Base-by-base conservation (phyloP, 2,888 invertebrate species). In the Epistrophe grossulariae region DNA sequence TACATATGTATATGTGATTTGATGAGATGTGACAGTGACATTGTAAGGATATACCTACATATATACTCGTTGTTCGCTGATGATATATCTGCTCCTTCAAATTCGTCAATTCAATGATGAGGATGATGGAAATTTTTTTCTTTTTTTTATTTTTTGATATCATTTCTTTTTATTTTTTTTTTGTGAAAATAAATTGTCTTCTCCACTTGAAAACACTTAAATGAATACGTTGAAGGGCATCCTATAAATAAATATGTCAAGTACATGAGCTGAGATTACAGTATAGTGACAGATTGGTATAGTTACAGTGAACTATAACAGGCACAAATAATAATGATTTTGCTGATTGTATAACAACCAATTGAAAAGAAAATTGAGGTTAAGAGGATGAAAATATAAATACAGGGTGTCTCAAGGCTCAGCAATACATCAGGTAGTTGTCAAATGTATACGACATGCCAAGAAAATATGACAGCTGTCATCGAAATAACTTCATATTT, bases 241-340 rank as follows among this genome's bases (percentile, higher is more conserved):
- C 9, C 66, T 38, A 62, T 68, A 73, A 79, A 73, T 43, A 60
- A 19, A 35, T 76, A 71, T 76, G 81, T 76, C 81, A 77, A 81
- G 71, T 71, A 40, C 48, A 74, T 66, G 9, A 50, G 50, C 17
- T 48, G 48, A 45, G 66, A 45, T 31, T 45, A 45, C 31, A 48
- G 15, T 55, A 64, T 17, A 28, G 66, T 74, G 74, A 74, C 43
- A 80, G 60, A 80, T 80, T 28, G 28, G 15, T 74, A 15, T 43
- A 50, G 59, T 66, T 74, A 79, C n/a, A 17, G 40, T 13, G 19
- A 40, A 62, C 62, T 62, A n/a, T n/a, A 66, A 48, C 31, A 17
- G 45, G n/a, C 31, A 48, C n/a, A 45, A 66, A 66, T 66, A 48
- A 66, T 66, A 31, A 66, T 48, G 55, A 55, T 60, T 38, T 28